These are phyloP conservation scores for Dendrocopos noguchii DNA, from an alignment of 2,113 vertebrate species.

Conservation along the genomic window DNA sequence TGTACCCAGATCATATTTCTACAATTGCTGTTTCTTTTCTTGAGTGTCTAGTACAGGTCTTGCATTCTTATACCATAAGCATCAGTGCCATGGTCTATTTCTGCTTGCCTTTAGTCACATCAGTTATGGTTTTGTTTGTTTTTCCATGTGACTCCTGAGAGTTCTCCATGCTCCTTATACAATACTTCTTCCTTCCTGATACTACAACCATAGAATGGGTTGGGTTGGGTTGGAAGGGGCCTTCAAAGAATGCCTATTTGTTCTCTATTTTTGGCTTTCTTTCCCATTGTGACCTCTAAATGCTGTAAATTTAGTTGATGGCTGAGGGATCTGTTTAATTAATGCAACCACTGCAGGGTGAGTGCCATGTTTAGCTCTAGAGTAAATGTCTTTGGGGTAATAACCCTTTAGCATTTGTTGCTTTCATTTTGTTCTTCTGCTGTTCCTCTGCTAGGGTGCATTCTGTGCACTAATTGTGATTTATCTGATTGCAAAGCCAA, in stretches of 20 bases:
- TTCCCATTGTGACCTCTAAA: background rate
- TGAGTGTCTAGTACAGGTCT: background rate
- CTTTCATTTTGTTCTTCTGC: background rate
- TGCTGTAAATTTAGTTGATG: background rate
- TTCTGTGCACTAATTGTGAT: background rate
- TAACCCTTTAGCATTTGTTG: background rate
- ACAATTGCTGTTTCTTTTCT: background rate
- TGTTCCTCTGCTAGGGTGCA: background rate
- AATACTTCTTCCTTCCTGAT: constrained; percentile 8
- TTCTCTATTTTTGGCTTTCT: constrained; percentile 36
- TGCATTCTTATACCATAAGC: background rate
- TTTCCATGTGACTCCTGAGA: background rate
- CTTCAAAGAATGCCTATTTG: background rate
- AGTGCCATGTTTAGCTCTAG: background rate
- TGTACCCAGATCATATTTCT: background rate
- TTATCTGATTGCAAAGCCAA: background rate
- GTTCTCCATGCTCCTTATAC: background rate
- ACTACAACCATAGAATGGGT: no score
- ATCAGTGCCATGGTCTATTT: background rate
- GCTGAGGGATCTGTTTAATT: background rate
- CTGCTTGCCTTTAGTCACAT: background rate
- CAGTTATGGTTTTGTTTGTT: background rate
- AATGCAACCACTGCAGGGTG: background rate
- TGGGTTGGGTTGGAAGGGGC: no score
- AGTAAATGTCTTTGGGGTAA: background rate